A percentile compares a stretch with the other conserved stretches of the same genome.
phyloP scores from a whole-genome alignment of 2,888 invertebrate genomes.

The Andrena flavipes region DNA sequence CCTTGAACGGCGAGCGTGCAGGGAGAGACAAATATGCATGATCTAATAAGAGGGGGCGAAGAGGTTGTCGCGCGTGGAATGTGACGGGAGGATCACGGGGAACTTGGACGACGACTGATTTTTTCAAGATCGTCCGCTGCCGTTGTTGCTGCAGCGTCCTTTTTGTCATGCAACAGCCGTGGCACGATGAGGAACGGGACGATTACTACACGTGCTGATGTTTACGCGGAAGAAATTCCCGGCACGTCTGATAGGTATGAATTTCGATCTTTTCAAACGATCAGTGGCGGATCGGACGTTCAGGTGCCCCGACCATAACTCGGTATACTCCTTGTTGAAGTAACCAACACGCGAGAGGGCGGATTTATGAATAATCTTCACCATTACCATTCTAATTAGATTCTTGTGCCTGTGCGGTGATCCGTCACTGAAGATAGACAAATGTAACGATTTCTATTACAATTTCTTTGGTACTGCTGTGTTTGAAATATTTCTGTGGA shows the following conservation, averaged over 20 bases:
- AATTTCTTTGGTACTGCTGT: background rate
- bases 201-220: conserved; percentile 79
- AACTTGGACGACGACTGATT: conserved; percentile 20
- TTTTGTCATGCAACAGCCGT: conserved; percentile 56
- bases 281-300: background rate
- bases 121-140: conserved; percentile 28
- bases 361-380: too few species aligned
- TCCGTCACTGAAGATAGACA: too few species aligned
- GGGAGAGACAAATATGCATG: conserved; percentile 24
- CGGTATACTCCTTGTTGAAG: too few species aligned
- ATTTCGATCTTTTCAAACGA: background rate
- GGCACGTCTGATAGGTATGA: conserved; percentile 77
- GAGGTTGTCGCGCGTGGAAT: conserved; percentile 32
- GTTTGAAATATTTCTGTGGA: background rate
- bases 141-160: conserved; percentile 8
- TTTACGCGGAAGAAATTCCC: conserved; percentile 75
- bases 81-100: conserved; percentile 24
- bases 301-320: too few species aligned
- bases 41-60: conserved; percentile 36
- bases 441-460: too few species aligned
- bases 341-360: too few species aligned
- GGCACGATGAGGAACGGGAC: conserved; percentile 77
- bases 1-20: conserved; percentile 12
- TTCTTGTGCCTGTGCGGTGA: too few species aligned
- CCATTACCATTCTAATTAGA: too few species aligned